phyloP scores from a whole-genome alignment of 23 tunicate species.

The Pegea sp. region DNA sequence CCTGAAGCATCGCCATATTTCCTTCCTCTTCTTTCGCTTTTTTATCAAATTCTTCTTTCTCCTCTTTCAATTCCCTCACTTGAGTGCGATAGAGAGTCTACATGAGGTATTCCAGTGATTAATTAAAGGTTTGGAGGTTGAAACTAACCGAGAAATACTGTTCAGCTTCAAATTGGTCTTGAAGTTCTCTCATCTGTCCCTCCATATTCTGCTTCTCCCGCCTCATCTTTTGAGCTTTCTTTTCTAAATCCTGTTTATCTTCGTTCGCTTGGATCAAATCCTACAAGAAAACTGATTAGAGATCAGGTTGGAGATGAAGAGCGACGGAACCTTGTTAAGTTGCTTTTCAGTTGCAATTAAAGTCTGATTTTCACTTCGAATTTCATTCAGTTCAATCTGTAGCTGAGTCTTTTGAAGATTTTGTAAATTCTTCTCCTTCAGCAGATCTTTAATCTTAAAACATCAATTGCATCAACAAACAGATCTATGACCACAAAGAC shows the following conservation, averaged over 20 bases:
- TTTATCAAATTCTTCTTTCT: constrained; percentile 65
- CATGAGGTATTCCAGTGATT: neutral
- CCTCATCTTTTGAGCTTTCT: constrained; percentile 40
- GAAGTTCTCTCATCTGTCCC: constrained; percentile 88
- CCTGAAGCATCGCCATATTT: constrained; percentile 25
- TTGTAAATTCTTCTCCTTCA: constrained; percentile 30
- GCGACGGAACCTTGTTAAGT: constrained; percentile 17
- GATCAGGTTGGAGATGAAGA: too few species aligned
- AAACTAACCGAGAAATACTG: constrained; percentile 74
- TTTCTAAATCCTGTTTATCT: constrained; percentile 51
- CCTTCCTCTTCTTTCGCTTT: constrained; percentile 18
- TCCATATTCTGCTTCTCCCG: constrained; percentile 49
- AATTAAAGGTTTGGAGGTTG: neutral
- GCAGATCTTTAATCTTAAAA: constrained; percentile 38
- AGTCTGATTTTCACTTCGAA: constrained; percentile 38
- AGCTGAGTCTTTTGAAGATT: constrained; percentile 32
- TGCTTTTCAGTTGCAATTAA: constrained; percentile 46
- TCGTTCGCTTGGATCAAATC: constrained; percentile 35
- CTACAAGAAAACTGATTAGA: constrained; percentile 10
- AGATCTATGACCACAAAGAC: too few species aligned
- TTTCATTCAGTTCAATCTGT: constrained; percentile 28
- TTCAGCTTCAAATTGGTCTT: constrained; percentile 94
- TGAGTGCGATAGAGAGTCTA: constrained; percentile 88
- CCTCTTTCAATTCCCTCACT: constrained; percentile 75
- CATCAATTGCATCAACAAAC: too few species aligned